These are phyloP conservation scores for Rana temporaria DNA, from an alignment of 2,113 vertebrate species.

Conservation along the genomic window DNA sequence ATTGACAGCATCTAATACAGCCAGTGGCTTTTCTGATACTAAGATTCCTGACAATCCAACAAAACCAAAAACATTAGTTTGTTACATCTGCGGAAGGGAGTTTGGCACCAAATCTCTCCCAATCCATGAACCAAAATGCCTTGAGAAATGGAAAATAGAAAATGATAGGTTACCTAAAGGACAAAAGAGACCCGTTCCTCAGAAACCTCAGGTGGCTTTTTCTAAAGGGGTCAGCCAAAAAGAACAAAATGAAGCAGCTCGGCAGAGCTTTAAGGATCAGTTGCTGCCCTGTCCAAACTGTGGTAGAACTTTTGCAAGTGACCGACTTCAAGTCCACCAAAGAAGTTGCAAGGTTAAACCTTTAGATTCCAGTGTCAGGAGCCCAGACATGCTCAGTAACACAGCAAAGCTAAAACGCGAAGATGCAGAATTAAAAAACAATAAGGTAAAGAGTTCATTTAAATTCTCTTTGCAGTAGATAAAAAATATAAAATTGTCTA, in stretches of 20 bases:
- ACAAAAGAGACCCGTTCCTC: constrained; percentile 58
- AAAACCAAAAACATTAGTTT: constrained; percentile 59
- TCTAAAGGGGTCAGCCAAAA: constrained; percentile 35
- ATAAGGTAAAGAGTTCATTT: constrained; percentile 67
- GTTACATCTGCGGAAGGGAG: constrained; percentile 69
- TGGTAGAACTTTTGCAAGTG: constrained; percentile 54
- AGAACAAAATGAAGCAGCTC: constrained; percentile 48
- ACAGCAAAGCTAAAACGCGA: constrained; percentile 5
- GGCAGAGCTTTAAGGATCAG: constrained; percentile 40
- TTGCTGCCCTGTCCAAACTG: constrained; percentile 61
- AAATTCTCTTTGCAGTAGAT: neutral
- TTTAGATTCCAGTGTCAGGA: constrained; percentile 21
- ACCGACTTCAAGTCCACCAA: constrained; percentile 59
- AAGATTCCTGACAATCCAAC: constrained; percentile 23
- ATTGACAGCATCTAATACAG: constrained; percentile 40
- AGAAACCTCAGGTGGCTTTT: constrained; percentile 36
- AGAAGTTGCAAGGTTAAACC: constrained; percentile 61
- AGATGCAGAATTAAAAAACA: neutral
- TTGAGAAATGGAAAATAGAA: constrained; percentile 69
- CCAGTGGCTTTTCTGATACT: constrained; percentile 15
- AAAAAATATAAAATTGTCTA: too few species aligned
- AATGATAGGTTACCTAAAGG: constrained; percentile 63
- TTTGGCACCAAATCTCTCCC: constrained; percentile 68
- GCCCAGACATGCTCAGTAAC: constrained; percentile 6
- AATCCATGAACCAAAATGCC: constrained; percentile 68